Conservation (phyloP, 2,113 vertebrate species). For the Ahaetulla prasina region DNA sequence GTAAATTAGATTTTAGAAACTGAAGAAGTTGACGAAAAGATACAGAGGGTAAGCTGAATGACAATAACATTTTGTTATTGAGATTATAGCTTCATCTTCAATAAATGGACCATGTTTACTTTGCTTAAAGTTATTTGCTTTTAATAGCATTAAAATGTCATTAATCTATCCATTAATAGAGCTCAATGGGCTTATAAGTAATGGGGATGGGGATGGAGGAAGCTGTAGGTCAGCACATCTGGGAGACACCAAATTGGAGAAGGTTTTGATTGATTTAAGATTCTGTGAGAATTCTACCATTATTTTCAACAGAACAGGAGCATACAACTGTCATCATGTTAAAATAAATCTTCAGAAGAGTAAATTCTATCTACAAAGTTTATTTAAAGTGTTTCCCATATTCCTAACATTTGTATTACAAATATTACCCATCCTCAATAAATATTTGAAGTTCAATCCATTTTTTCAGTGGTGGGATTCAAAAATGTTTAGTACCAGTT, state of each 20-base stretch:
- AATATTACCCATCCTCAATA: background rate
- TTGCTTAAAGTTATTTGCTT: conserved; percentile 51
- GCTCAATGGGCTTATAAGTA: background rate
- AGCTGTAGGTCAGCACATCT: background rate
- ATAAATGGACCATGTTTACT: conserved; percentile 58
- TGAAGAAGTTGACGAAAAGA: background rate
- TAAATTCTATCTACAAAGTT: conserved; percentile 46
- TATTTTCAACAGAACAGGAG: conserved; percentile 37
- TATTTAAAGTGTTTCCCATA: conserved; percentile 45
- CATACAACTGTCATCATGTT: conserved; percentile 60
- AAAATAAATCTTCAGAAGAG: conserved; percentile 58
- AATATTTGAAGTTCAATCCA: background rate
- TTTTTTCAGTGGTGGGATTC: too few species aligned
- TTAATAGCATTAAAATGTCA: background rate
- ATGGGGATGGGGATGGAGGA: background rate
- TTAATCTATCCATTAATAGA: background rate
- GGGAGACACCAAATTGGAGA: background rate
- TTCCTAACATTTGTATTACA: conserved; percentile 25
- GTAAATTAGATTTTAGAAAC: background rate
- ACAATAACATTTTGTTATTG: background rate
- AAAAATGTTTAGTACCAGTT: too few species aligned
- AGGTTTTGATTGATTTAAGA: conserved; percentile 54
- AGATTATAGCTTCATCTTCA: conserved; percentile 35
- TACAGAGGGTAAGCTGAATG: background rate
- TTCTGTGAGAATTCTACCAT: conserved; percentile 37